Evolutionary conservation across 2,113 vertebrate genomes (phyloP), one percentile per base, ranked within the genome.

Genomic region (Chiloscyllium plagiosum): DNA sequence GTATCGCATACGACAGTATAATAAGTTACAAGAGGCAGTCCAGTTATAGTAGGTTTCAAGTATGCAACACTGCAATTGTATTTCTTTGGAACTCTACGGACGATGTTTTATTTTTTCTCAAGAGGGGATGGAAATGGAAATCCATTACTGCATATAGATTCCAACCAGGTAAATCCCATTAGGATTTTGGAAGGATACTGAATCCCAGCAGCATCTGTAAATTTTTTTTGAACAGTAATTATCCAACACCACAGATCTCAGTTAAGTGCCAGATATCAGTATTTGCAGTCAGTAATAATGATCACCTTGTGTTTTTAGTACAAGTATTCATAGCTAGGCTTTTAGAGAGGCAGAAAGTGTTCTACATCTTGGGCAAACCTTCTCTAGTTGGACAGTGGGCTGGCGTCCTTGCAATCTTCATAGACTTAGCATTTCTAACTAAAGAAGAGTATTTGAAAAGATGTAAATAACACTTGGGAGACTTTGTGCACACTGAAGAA

Each of bases 201-300:
- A 76, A 68, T 72, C 69, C 50, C 94, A 52, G 37, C 66, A 61
- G 94, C 94, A 70, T 76, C 94, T 47, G 26, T 50, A 47, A 52
- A 72, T 72, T 70, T 65, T 29, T 92, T 47, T 70, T 70, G 3
- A 94, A 37, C 2, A 29, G 29, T 94, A 47, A 69, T 47, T 94
- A 68, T 20, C 86, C 29, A 61, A 61, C 20, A 87, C 85, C 87
- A 61, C 50, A 56, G 86, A 47, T 61, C 86, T 24, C 19, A 3
- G 65, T 22, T 69, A 94, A 94, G 37, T 70, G 93, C 42, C 94
- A 72, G 69, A 72, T 95, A 95, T 76, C 68, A 72, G 92, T 94
- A 94, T 19, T 37, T 66, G 20, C 19, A 47, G 37, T 93, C 26
- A 65, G 33, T 33, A 92, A 52, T 22, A 92, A 69, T 17, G 33